A percentile compares a stretch with the other conserved stretches of the same genome.
Evolutionary conservation across 1,140 invertebrate species (phyloP).

Genomic region (Lethrus apterus): DNA sequence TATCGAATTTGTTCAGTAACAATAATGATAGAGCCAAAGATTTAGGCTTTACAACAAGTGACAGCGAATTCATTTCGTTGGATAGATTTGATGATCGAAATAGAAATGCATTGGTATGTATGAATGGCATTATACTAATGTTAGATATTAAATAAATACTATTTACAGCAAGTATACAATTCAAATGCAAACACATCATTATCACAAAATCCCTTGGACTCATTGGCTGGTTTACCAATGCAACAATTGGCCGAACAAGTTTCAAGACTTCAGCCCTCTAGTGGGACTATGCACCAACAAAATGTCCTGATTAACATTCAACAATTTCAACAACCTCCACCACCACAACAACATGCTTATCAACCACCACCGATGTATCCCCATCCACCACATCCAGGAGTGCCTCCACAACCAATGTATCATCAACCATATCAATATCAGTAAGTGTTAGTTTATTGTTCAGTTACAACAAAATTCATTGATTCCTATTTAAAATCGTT

Average conservation of each 20-base stretch:
- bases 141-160: background rate
- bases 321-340: slow-evolving; percentile 36
- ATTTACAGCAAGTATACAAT: slow-evolving; percentile 37
- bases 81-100: slow-evolving; percentile 35
- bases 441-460: slow-evolving; percentile 25
- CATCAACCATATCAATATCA: slow-evolving; percentile 36
- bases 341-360: slow-evolving; percentile 23
- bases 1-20: slow-evolving; percentile 35
- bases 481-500: background rate
- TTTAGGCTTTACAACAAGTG: slow-evolving; percentile 35
- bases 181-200: slow-evolving; percentile 13
- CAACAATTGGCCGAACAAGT: slow-evolving; percentile 39
- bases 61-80: slow-evolving; percentile 37
- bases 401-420: slow-evolving; percentile 30
- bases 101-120: slow-evolving; percentile 30
- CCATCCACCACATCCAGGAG: slow-evolving; percentile 25
- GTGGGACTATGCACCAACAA: slow-evolving; percentile 36
- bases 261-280: slow-evolving; percentile 32
- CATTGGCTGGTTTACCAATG: slow-evolving; percentile 35
- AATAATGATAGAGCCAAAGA: slow-evolving; percentile 37
- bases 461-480: too few species aligned
- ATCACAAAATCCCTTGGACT: slow-evolving; percentile 28
- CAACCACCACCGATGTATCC: slow-evolving; percentile 28
- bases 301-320: slow-evolving; percentile 42
- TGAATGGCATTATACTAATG: background rate